Evolutionary conservation across 2,797 vertebrate species (phyloP).

Genomic region (Aplochiton taeniatus): DNA sequence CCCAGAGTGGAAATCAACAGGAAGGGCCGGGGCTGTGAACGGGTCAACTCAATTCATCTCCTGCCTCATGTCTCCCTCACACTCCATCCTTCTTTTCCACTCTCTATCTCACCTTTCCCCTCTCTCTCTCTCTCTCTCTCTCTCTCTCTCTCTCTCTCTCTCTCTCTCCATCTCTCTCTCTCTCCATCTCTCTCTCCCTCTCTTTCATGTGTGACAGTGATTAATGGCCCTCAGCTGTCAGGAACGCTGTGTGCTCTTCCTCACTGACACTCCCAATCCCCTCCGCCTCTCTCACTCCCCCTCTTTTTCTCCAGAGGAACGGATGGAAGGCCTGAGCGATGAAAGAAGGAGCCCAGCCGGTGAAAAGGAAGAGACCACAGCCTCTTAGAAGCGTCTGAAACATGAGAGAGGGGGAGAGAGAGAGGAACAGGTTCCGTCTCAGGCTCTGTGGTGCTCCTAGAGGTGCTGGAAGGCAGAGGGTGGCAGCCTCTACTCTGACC

Average conservation of each 20-base stretch:
- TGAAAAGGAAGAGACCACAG: neutral
- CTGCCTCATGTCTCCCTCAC: neutral
- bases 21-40: neutral
- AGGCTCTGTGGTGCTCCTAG: too few relatives aligned
- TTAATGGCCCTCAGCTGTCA: constrained; percentile 28
- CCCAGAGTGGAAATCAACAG: constrained; percentile 16
- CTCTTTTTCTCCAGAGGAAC: constrained; percentile 13
- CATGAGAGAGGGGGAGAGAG: too few relatives aligned
- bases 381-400: too few relatives aligned
- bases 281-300: constrained; percentile 9
- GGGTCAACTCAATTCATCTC: constrained; percentile 15
- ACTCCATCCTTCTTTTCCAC: too few relatives aligned
- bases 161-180: constrained; percentile 1
- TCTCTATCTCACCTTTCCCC: too few relatives aligned
- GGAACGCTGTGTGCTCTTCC: constrained; percentile 2
- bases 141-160: too few relatives aligned
- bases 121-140: too few relatives aligned
- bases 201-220: constrained; percentile 24
- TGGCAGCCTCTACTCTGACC: too few relatives aligned
- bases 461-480: too few relatives aligned
- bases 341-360: constrained; percentile 32
- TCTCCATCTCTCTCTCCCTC: neutral
- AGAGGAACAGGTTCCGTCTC: too few relatives aligned
- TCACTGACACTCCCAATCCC: neutral
- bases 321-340: constrained; percentile 29